Evolutionary conservation across 2,113 vertebrate species (phyloP), one percentile per base, ranked within the genome.

Genomic region (Echinops telfairi): DNA sequence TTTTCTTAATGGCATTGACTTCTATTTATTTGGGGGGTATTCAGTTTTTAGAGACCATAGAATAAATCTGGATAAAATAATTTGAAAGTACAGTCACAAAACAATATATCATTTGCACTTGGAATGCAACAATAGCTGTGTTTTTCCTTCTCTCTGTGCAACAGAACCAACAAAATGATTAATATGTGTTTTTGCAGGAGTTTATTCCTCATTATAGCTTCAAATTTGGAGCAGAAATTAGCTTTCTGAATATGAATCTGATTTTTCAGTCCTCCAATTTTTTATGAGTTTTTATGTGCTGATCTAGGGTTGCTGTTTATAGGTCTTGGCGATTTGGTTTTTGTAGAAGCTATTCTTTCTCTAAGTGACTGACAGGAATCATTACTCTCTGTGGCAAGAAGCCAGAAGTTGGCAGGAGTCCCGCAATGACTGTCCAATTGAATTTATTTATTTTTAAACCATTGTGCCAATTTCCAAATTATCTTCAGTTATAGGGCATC

Each of bases 361-460:
- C 86, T 93, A 58, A 92, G 90, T 96, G 95, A 97, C 94, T 97
- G 96, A 92, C 96, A 94, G 94, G 83, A 96, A 89, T 97, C 92
- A 92, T 96, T 97, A 96, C 64, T 96, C 95, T 95, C 64, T 83
- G 66, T 95, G 93, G 93, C 94, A 95, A 93, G 92, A 91, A 95
- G 95, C 79, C 53, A 96, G 73, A 94, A 97, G 66, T 91, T 95
- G 92, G 92, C 95, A 96, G 95, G 85, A 96, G 7, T 70, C 79
- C 86, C 94, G 81, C 38, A 64, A 90, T 5, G 15, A 90, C 93
- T 97, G 88, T 95, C 93, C 93, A 92, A 0, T 81, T 97, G 94
- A 73, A 94, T 97, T 94, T 95, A 96, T 95, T 94, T 92, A 53
- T 93, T 88, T 62, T 94, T 94, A 6, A 94, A 94, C 71, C 71